Evolutionary conservation across 2,113 vertebrate genomes (phyloP).

Genomic region (Dasyprocta punctata): DNA sequence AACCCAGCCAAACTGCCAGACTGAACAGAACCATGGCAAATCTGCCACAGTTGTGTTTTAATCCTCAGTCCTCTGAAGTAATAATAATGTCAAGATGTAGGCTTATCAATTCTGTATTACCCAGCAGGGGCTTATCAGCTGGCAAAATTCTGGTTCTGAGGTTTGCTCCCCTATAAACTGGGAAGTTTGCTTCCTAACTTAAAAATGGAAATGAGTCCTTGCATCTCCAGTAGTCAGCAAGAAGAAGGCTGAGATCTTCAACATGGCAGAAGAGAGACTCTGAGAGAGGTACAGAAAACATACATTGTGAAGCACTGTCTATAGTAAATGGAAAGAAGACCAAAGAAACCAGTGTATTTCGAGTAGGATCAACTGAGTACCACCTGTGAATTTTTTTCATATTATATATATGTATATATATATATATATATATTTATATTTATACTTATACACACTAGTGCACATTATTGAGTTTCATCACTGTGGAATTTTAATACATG

Average conservation of each 20-base stretch:
- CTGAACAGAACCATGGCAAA: neutral
- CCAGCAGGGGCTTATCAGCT: neutral
- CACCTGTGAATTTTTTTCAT: neutral
- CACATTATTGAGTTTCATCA: neutral
- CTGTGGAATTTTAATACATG: neutral
- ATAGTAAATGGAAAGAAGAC: neutral
- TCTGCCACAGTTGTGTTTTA: neutral
- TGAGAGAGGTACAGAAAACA: neutral
- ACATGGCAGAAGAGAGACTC: neutral
- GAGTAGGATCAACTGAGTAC: neutral
- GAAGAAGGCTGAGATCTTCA: neutral
- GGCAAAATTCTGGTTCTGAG: neutral
- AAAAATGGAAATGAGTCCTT: neutral
- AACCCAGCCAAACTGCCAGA: slow-evolving; percentile 35
- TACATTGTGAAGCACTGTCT: neutral
- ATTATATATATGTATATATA: no score
- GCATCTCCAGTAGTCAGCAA: neutral
- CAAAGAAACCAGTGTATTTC: neutral
- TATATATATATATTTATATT: neutral
- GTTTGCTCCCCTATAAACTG: neutral
- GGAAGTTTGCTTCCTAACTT: neutral
- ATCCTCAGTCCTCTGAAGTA: neutral
- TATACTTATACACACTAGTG: neutral
- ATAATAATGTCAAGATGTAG: neutral
- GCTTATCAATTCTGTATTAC: neutral